Evolutionary conservation across 2,888 invertebrate genomes (phyloP), one percentile per base, ranked within the genome.

Genomic region (Amiota mariae): DNA sequence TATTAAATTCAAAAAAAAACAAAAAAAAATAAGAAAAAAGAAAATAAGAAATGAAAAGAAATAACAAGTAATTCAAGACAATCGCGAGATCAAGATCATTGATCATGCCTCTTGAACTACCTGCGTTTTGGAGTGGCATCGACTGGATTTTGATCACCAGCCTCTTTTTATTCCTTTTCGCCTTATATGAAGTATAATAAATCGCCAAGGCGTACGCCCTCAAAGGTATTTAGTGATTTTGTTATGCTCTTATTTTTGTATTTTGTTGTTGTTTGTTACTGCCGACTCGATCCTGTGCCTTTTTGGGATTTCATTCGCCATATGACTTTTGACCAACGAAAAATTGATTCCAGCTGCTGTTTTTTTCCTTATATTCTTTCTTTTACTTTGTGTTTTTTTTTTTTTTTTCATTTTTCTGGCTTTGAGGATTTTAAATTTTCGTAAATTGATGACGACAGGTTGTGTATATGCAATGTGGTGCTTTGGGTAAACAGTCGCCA

Each of bases 401-500:
- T 75, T 73, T 73, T 70, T 73, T 63, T 73, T 64, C 57, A 71
- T 72, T 61, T 71, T 61, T 15, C 47, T 12, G 36, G 67, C 3
- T 71, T 73, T 68, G 59, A 64, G 56, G 71, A 73, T 73, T 67
- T 51, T 18, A n/a, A 59, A 59, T 59, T 15, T 59, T 59, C 66
- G 66, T 76, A 82, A 85, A 87, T 87, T 85, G 85, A 87, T 88
- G 86, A 87, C 83, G 88, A 87, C 87, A 88, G 88, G 88, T 88
- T 88, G 81, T 36, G 36, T 36, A 6, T 71, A 6, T 71, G 78
- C 75, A 77, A 77, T 74, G 64, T 79, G 73, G 64, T 79, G 73
- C 77, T 63, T 36, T 64, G 51, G 51, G 71, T 36, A 63, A 73
- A 61, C 75, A 76, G 77, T 74, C 75, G 70, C 72, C 73, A 77